These are phyloP conservation scores for Stictonetta naevosa DNA, from an alignment of 2,113 vertebrate species.

Conservation along the genomic window DNA sequence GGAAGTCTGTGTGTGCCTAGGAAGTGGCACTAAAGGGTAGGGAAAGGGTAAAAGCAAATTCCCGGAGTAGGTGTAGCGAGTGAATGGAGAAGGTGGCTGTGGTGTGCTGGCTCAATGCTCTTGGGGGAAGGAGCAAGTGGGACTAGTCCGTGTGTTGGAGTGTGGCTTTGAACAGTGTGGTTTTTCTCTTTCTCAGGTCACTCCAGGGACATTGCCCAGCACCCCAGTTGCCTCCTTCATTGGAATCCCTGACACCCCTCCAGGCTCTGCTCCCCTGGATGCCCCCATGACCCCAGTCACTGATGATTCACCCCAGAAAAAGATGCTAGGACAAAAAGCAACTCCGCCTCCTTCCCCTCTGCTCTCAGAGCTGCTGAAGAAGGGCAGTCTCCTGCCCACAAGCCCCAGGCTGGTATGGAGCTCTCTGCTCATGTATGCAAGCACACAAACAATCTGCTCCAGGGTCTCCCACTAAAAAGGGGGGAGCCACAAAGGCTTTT, in stretches of 20 bases:
- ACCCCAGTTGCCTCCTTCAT: slow-evolving; percentile 91
- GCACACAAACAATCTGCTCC: slow-evolving; percentile 50
- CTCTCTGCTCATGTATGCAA: slow-evolving; percentile 77
- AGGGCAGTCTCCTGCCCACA: slow-evolving; percentile 94
- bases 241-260: slow-evolving; percentile 89
- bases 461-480: slow-evolving; percentile 12
- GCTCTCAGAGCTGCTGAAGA: slow-evolving; percentile 98
- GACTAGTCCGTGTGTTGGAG: slow-evolving; percentile 66
- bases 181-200: slow-evolving; percentile 85
- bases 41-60: slow-evolving; percentile 3
- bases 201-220: slow-evolving; percentile 85
- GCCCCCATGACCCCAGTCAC: slow-evolving; percentile 87
- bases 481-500: slow-evolving; percentile 19
- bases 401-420: slow-evolving; percentile 95
- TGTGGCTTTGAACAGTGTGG: slow-evolving; percentile 74
- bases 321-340: slow-evolving; percentile 92
- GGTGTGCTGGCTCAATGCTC: slow-evolving; percentile 69
- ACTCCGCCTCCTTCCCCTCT: slow-evolving; percentile 97
- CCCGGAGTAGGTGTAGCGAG: slow-evolving; percentile 43
- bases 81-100: slow-evolving; percentile 72
- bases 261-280: slow-evolving; percentile 89
- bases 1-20: slow-evolving; percentile 17
- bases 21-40: background rate
- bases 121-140: slow-evolving; percentile 68
- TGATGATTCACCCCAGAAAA: slow-evolving; percentile 97